Conservation (phyloP, 2,113 vertebrate species). For the Indicator indicator region DNA sequence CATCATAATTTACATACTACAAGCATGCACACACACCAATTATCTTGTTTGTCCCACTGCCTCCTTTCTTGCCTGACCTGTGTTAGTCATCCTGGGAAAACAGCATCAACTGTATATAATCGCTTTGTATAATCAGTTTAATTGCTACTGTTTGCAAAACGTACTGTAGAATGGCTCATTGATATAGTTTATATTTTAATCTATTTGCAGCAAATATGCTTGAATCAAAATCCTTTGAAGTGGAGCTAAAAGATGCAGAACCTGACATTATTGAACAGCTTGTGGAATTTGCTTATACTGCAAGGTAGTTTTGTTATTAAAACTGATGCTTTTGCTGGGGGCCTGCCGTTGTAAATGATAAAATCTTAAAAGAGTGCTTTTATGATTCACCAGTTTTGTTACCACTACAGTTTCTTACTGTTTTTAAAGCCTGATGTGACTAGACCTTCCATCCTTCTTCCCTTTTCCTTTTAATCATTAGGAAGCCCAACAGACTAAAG, state of each 20-base stretch:
- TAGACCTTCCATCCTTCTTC: background rate
- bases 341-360: background rate
- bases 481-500: background rate
- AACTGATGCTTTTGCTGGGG: background rate
- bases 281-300: slow-evolving; percentile 97
- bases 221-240: slow-evolving; percentile 95
- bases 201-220: slow-evolving; percentile 91
- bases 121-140: background rate
- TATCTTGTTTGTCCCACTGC: background rate
- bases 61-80: background rate
- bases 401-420: background rate
- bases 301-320: slow-evolving; percentile 80
- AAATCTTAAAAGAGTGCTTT: slow-evolving; percentile 7
- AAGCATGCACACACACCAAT: background rate
- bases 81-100: background rate
- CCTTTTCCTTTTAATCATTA: background rate
- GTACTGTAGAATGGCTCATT: background rate
- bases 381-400: background rate
- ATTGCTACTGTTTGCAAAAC: background rate
- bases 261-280: slow-evolving; percentile 95
- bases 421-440: background rate
- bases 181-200: slow-evolving; percentile 28
- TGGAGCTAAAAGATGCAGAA: slow-evolving; percentile 94
- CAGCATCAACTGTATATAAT: background rate
- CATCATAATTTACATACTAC: background rate